phyloP scores from a whole-genome alignment of 2,113 vertebrate genomes.

The Balaeniceps rex region DNA sequence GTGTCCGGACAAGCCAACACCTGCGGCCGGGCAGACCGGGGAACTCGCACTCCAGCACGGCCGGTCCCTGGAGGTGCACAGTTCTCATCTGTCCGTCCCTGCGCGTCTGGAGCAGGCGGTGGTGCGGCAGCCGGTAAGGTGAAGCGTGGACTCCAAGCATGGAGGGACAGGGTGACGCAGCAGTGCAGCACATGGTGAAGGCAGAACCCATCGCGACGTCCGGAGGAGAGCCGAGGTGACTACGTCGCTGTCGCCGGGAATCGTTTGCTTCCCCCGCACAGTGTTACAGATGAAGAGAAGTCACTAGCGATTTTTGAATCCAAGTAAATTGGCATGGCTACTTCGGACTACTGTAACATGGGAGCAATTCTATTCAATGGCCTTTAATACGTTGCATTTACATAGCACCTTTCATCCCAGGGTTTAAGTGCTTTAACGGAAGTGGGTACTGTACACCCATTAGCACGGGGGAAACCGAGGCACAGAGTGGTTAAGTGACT shows the following conservation, averaged over 20 bases:
- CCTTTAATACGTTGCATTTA: conserved; percentile 33
- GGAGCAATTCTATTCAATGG: conserved; percentile 13
- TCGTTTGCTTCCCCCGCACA: background rate
- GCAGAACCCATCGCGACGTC: background rate
- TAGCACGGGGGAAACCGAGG: background rate
- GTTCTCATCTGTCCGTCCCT: background rate
- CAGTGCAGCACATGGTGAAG: background rate
- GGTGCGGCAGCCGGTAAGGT: fast-evolving
- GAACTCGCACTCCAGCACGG: fast-evolving
- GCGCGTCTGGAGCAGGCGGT: fast-evolving
- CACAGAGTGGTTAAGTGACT: conserved; percentile 39
- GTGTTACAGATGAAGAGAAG: background rate
- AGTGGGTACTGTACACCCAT: background rate
- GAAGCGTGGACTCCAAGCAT: background rate
- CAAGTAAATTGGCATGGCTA: background rate
- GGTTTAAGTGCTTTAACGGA: conserved; percentile 25
- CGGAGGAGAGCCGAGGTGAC: background rate
- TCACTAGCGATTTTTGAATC: background rate
- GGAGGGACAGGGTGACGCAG: background rate
- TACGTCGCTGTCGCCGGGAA: background rate
- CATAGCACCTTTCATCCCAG: conserved; percentile 57
- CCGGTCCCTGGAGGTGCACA: background rate
- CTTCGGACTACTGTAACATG: background rate
- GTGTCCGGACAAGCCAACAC: background rate
- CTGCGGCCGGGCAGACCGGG: background rate